These are phyloP conservation scores for Furnarius figulus DNA, from an alignment of 2,113 vertebrate genomes.

Conservation along the genomic window DNA sequence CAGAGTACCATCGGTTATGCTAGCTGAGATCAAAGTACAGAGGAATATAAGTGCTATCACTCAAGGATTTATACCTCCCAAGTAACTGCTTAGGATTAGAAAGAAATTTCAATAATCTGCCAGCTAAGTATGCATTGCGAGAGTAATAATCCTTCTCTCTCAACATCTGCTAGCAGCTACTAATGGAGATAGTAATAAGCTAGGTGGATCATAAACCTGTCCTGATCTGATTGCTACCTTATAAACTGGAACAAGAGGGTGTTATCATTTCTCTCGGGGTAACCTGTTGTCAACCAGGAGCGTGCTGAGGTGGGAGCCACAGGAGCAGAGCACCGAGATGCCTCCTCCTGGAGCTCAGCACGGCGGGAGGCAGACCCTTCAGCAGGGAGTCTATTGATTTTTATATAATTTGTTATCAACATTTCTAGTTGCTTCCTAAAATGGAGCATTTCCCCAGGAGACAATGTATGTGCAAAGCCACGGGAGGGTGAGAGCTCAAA, in stretches of 20 bases:
- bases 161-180: slow-evolving; percentile 56
- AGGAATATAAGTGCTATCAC: slow-evolving; percentile 43
- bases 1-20: neutral
- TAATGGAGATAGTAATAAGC: slow-evolving; percentile 61
- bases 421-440: neutral
- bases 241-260: neutral
- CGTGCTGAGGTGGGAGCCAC: rapidly evolving
- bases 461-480: neutral
- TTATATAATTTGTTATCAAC: neutral
- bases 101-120: slow-evolving; percentile 62
- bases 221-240: slow-evolving; percentile 32
- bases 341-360: neutral
- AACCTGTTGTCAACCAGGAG: neutral
- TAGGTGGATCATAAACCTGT: slow-evolving; percentile 58
- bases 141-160: slow-evolving; percentile 55
- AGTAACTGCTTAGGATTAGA: slow-evolving; percentile 54
- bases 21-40: slow-evolving; percentile 49
- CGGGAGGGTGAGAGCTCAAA: neutral
- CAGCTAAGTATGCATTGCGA: slow-evolving; percentile 31
- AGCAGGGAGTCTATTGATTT: neutral
- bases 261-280: neutral
- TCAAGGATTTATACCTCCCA: slow-evolving; percentile 52
- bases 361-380: neutral
- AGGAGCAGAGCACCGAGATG: neutral
- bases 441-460: neutral